Percentiles rank a stretch among this genome's conserved stretches.
Conservation (phyloP, 2,888 invertebrate species). For the Lasius fuliginosus region DNA sequence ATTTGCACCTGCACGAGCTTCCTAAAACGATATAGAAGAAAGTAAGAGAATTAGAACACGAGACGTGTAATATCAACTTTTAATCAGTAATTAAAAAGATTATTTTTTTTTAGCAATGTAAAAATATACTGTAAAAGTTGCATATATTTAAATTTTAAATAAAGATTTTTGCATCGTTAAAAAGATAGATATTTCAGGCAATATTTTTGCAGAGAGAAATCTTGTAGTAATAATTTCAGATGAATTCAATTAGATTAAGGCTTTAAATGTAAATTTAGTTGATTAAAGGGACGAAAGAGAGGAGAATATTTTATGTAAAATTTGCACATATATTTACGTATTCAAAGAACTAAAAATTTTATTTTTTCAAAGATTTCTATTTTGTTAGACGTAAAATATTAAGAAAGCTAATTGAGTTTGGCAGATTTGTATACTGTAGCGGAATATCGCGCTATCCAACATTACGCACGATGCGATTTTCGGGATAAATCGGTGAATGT, state of each 20-base stretch:
- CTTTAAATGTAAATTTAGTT: not conserved
- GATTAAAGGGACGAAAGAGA: not conserved
- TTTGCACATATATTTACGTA: not conserved
- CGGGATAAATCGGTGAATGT: not conserved
- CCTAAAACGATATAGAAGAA: not conserved
- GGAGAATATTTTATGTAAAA: not conserved
- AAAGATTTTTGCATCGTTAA: not conserved
- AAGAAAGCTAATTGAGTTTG: not conserved
- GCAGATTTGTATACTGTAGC: not conserved
- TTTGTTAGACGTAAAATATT: not conserved
- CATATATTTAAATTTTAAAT: not conserved
- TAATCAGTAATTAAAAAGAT: not conserved
- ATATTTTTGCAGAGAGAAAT: not conserved
- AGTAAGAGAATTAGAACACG: not conserved
- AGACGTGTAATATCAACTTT: not conserved
- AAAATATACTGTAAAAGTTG: not conserved
- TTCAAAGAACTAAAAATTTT: not conserved
- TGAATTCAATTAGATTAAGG: not conserved
- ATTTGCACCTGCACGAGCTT: not conserved
- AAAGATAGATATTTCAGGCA: not conserved
- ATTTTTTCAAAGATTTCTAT: conserved; percentile 6
- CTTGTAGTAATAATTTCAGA: not conserved
- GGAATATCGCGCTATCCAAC: not conserved
- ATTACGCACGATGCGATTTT: not conserved
- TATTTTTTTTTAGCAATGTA: not conserved